Conservation (phyloP, 2,888 invertebrate species). For the Archips xylosteana region DNA sequence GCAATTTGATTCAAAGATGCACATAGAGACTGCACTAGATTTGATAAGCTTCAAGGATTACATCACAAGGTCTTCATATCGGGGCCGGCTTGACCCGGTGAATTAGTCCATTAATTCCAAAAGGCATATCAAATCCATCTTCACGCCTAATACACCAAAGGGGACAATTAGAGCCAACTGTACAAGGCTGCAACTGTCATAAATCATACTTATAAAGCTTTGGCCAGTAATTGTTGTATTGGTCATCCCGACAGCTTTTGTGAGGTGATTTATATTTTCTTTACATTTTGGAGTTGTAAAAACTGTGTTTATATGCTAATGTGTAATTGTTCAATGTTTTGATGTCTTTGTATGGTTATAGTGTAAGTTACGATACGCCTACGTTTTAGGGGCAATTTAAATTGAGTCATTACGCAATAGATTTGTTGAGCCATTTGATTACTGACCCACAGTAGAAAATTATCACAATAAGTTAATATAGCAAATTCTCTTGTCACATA, state of each 20-base stretch:
- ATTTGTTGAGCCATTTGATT: neutral
- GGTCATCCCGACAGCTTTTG: slow-evolving; percentile 36
- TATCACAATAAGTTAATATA: too few relatives aligned
- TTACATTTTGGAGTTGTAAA: slow-evolving; percentile 16
- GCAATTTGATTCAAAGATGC: neutral
- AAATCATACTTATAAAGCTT: slow-evolving; percentile 29
- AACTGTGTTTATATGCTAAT: slow-evolving; percentile 26
- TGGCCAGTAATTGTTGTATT: slow-evolving; percentile 34
- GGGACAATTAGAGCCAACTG: slow-evolving; percentile 46
- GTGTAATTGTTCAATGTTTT: neutral
- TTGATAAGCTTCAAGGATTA: slow-evolving; percentile 45
- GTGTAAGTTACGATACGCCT: neutral
- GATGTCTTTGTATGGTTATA: neutral
- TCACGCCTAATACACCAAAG: slow-evolving; percentile 52
- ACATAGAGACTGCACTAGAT: slow-evolving; percentile 52
- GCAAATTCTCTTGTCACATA: too few relatives aligned
- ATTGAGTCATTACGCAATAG: slow-evolving; percentile 20
- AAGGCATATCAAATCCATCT: slow-evolving; percentile 61
- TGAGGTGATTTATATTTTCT: slow-evolving; percentile 30
- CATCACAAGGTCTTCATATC: slow-evolving; percentile 60
- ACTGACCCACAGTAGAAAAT: too few relatives aligned
- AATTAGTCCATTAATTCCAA: slow-evolving; percentile 59
- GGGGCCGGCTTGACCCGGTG: slow-evolving; percentile 34
- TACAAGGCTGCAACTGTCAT: slow-evolving; percentile 47
- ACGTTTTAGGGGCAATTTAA: slow-evolving; percentile 8